phyloP scores from a whole-genome alignment of 2,113 vertebrate species.

The Clupea harengus region DNA sequence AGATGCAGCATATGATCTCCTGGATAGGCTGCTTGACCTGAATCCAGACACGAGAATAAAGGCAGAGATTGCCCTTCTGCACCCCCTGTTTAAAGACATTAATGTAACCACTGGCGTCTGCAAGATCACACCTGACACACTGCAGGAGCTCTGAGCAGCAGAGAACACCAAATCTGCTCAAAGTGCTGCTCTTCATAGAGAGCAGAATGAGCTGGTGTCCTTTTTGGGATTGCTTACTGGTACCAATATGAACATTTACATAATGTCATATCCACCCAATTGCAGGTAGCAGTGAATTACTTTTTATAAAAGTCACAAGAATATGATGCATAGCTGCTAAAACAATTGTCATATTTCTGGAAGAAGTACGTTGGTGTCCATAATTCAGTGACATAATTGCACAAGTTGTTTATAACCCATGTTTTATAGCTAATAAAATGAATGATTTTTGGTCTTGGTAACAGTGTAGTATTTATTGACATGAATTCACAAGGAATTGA shows the following conservation, averaged over 20 bases:
- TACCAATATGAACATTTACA: neutral
- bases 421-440: neutral
- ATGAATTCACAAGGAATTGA: neutral
- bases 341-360: neutral
- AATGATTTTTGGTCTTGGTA: neutral
- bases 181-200: neutral
- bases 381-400: too few relatives aligned
- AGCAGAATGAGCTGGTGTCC: neutral
- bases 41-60: conserved; percentile 91
- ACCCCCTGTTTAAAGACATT: conserved; percentile 82
- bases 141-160: neutral
- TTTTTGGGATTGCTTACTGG: neutral
- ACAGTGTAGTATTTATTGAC: neutral
- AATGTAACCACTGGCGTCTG: conserved; percentile 14
- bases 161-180: neutral
- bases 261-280: too few relatives aligned
- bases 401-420: too few relatives aligned
- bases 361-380: too few relatives aligned
- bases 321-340: neutral
- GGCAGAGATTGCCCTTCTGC: conserved; percentile 80
- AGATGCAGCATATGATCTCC: conserved; percentile 86
- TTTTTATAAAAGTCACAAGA: neutral
- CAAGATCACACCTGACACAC: neutral
- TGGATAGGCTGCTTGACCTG: conserved; percentile 90
- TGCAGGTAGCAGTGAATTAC: too few relatives aligned